Base-by-base conservation (phyloP, 2,113 vertebrate species). In the Notechis scutatus region DNA sequence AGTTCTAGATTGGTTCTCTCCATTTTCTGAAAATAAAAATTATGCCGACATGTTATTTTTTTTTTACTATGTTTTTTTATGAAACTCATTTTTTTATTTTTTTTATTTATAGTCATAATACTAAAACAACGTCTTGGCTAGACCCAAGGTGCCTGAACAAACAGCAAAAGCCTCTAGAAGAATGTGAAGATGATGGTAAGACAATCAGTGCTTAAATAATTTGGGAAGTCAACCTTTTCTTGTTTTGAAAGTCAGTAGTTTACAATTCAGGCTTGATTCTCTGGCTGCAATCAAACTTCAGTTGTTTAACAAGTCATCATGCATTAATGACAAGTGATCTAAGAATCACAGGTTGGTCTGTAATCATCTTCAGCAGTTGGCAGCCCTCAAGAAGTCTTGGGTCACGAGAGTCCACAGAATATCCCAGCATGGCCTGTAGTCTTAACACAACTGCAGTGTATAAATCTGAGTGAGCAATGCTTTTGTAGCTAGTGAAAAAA, bases 91-190 rank as follows among this genome's bases (percentile, higher is more conserved):
- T 97, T 96, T 97, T 94, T 91, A 89, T 96, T 87, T 97, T 96
- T 97, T 92, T 96, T 81, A 8, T 97, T 96, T 97, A 94, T 95
- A 99, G 99, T 98, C 99, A 99, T 97, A 99, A 99, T 92, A 99
- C 99, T 96, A 99, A 99, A 98, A 99, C 99, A 92, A 99, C 99
- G 92, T 99, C 99, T 96, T 99, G 99, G 99, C 98, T 99, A 97
- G 99, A 99, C 98, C 99, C 99, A 97, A 99, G 99, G 98, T 99
- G 99, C 98, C 98, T 99, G 98, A 99, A 98, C 96, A 99, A 99
- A 97, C 99, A 99, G 96, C 99, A 99, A 97, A 99, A 99, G 97
- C 99, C 99, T 97, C 98, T 99, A 96, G 99, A 99, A 98, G 99
- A 99, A 98, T 99, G 99, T 98, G 99, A 99, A 97, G 99, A 99